These are phyloP conservation scores for Sitta carolinensis DNA, from an alignment of 2,797 vertebrate genomes.

Conservation along the genomic window DNA sequence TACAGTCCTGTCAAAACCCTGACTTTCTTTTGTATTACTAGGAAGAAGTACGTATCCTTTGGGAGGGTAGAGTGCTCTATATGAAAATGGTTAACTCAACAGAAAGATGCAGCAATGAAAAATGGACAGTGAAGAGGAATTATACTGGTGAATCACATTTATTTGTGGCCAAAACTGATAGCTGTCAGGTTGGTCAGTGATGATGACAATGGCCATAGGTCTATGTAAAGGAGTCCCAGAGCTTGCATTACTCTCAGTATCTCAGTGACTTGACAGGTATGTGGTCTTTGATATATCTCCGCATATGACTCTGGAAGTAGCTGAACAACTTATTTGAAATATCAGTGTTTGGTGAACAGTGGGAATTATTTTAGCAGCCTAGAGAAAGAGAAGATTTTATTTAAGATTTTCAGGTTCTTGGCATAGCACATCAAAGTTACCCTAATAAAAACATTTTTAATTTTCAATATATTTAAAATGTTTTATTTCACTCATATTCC, in stretches of 20 bases:
- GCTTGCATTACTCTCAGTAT: constrained; percentile 34
- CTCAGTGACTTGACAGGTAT: constrained; percentile 38
- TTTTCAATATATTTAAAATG: neutral
- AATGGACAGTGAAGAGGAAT: constrained; percentile 21
- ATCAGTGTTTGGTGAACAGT: constrained; percentile 47
- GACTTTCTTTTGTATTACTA: constrained; percentile 3
- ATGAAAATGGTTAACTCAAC: constrained; percentile 38
- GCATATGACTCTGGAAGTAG: neutral
- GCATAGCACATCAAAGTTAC: neutral
- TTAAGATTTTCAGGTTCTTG: constrained; percentile 5
- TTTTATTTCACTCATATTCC: neutral
- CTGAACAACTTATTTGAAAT: constrained; percentile 38
- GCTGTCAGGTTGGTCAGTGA: constrained; percentile 50
- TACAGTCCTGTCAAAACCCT: constrained; percentile 42
- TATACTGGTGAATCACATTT: neutral
- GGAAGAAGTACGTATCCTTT: constrained; percentile 10
- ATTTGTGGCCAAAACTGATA: constrained; percentile 38
- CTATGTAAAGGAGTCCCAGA: constrained; percentile 33
- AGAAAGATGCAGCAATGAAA: constrained; percentile 31
- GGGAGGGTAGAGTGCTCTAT: constrained; percentile 1
- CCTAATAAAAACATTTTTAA: neutral
- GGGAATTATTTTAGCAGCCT: constrained; percentile 7
- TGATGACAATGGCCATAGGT: constrained; percentile 20
- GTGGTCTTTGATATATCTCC: constrained; percentile 11
- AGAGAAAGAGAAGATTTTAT: neutral